Evolutionary conservation across 1,140 invertebrate species (phyloP), one percentile per base, ranked within the genome.

Genomic region (Apis dorsata): DNA sequence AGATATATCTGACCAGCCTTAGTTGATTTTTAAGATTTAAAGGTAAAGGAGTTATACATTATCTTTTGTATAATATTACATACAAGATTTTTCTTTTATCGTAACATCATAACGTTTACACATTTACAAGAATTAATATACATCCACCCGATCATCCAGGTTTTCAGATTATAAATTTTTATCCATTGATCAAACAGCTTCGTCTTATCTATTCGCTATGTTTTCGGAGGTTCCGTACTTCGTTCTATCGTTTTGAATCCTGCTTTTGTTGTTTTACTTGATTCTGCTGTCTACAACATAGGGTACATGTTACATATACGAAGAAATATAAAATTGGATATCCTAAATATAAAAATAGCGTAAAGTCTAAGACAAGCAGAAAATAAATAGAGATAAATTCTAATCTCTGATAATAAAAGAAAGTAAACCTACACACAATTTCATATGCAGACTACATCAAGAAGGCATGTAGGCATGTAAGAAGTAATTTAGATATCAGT

Each of bases 161-260:
- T 19, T 19, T 57, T 53, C n/a, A 49, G 34, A n/a, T 53, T 79
- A 68, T 44, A 62, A 60, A 15, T 24, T 10, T 51, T 70, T 44
- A 5, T 79, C 21, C 51, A 62, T 12, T 77, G 24, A 44, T 62
- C 21, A 28, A 19, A 55, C 11, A 75, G 3, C 13, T 51, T n/a
- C 15, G 49, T 49, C 28, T 24, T 65, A 68, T 24, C 28, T 9
- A 21, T 24, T n/a, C 15, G 59, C 59, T 87, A 91, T 70, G 90
- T 86, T 86, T 91, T 91, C n/a, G 90, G 86, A 7, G 89, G 83
- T 74, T 87, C 76, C 59, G 86, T 83, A 1, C 87, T 76, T 71
- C 69, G 79, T 51, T 85, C 76, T 57, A 77, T 44, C 34, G 34
- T 65, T 82, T 91, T 90, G 17, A 65, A 80, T 69, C 81, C 76